Percentiles rank a stretch among this genome's conserved stretches.
Conservation (phyloP, 2,797 vertebrate genomes). For the Sebastes goodei region DNA sequence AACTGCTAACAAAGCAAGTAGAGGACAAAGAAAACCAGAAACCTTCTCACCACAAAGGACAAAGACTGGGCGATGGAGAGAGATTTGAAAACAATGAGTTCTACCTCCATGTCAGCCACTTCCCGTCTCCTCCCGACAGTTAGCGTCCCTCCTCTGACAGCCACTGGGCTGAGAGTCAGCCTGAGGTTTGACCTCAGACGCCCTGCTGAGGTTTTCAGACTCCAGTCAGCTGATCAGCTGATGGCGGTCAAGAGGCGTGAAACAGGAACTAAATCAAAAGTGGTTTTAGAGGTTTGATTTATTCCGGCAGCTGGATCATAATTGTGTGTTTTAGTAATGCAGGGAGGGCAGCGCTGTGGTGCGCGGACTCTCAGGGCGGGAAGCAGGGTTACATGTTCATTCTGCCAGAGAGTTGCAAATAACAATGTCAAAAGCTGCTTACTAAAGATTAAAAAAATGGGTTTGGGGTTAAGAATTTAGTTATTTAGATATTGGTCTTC, state of each 20-base stretch:
- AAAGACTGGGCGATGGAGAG: not conserved
- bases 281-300: constrained; percentile 5
- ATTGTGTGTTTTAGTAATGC: not conserved
- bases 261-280: not conserved
- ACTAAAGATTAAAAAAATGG: not conserved
- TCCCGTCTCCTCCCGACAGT: constrained; percentile 42
- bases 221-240: constrained; percentile 8
- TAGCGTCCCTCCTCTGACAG: not conserved
- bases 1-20: not conserved
- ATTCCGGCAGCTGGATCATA: not conserved
- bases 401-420: not conserved
- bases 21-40: constrained; percentile 21
- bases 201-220: constrained; percentile 11
- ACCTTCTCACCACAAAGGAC: constrained; percentile 23
- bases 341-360: not conserved
- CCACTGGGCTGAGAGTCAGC: not conserved
- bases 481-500: not conserved
- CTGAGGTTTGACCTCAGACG: constrained; percentile 41
- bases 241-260: not conserved
- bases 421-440: not conserved
- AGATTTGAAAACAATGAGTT: constrained; percentile 41
- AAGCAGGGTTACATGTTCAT: not conserved
- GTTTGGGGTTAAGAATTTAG: not conserved
- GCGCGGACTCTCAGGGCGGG: not conserved
- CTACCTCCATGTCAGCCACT: constrained; percentile 24